Evolutionary conservation across 2,797 vertebrate species (phyloP), one percentile per base, ranked within the genome.

Genomic region (Ptychobarbus kaznakovi): DNA sequence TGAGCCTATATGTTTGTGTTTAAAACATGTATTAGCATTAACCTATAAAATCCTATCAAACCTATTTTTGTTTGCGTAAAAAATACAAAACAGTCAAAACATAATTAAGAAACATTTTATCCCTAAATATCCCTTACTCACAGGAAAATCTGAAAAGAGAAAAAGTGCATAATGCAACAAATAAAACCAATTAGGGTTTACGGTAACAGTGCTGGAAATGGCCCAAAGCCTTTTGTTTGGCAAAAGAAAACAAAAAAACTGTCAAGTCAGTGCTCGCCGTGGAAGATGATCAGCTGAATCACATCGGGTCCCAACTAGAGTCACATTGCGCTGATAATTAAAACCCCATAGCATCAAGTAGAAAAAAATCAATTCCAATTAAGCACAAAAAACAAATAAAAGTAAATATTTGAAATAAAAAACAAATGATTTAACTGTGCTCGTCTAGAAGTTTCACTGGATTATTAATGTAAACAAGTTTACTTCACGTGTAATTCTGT

Each of bases 171-270:
- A 12, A 22, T 32, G n/a, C 42, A 22, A 53, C 11, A 9, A 38
- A 82, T 3, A 72, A 61, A 82, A 44, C 15, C 16, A 61, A 61
- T 73, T 61, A 73, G 6, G 51, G 25, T 73, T 82, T 82, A 82
- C 53, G 25, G 68, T 61, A 82, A 72, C 35, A 56, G 8, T 65
- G 32, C 35, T 70, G 73, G n/a, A 25, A 56, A 49, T 51, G 28
- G 53, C n/a, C 22, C 44, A 40, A 51, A 38, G 42, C 32, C 56
- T 46, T 76, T 49, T 76, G 20, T 66, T 65, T 46, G 38, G 38
- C 51, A 69, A 69, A 38, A 66, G 38, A 28, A 63, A 25, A 61
- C n/a, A n/a, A 68, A n/a, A n/a, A 35, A 40, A 12, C 28, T 22
- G 28, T 13, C 25, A 75, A 5, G 53, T 65, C 69, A 75, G 18